phyloP scores from a whole-genome alignment of 2,113 vertebrate genomes.

The Benitochromis conjunctus region DNA sequence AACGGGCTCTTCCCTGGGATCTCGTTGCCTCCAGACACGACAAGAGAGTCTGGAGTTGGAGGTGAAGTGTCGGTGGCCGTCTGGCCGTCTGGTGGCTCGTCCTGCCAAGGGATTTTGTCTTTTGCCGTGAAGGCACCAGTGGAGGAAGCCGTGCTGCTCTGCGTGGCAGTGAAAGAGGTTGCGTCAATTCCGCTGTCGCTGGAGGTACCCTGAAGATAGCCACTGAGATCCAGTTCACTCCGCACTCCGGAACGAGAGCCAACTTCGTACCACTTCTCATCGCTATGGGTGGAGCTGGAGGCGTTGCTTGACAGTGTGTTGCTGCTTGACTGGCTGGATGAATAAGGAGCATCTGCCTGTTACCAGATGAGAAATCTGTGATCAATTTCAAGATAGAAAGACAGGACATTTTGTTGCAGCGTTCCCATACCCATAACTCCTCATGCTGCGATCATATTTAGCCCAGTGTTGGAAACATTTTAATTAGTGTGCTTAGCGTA shows the following conservation, averaged over 20 bases:
- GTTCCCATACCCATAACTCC: not conserved
- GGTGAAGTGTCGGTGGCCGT: slow-evolving; percentile 71
- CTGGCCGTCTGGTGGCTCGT: slow-evolving; percentile 77
- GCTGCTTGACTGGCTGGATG: slow-evolving; percentile 95
- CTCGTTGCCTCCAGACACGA: slow-evolving; percentile 71
- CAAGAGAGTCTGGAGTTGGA: slow-evolving; percentile 68
- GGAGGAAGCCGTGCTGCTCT: slow-evolving; percentile 78
- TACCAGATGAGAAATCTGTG: not conserved
- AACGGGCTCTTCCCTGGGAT: slow-evolving; percentile 77
- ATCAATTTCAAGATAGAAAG: not conserved
- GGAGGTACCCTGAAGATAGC: slow-evolving; percentile 88
- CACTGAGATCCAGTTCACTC: slow-evolving; percentile 82
- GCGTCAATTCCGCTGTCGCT: slow-evolving; percentile 93
- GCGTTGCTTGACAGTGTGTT: slow-evolving; percentile 95
- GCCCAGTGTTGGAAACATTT: not conserved
- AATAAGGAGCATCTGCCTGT: slow-evolving; percentile 87
- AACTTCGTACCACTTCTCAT: slow-evolving; percentile 93
- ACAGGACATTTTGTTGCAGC: not conserved
- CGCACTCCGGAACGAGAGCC: slow-evolving; percentile 79
- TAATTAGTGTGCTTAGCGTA: not conserved
- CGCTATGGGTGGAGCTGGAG: slow-evolving; percentile 89
- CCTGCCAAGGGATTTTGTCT: slow-evolving; percentile 85
- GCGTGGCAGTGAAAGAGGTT: slow-evolving; percentile 86
- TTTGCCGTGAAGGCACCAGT: slow-evolving; percentile 71
- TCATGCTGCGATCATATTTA: not conserved